phyloP scores from a whole-genome alignment of 1,140 invertebrate genomes.

The Cephus cinctus region DNA sequence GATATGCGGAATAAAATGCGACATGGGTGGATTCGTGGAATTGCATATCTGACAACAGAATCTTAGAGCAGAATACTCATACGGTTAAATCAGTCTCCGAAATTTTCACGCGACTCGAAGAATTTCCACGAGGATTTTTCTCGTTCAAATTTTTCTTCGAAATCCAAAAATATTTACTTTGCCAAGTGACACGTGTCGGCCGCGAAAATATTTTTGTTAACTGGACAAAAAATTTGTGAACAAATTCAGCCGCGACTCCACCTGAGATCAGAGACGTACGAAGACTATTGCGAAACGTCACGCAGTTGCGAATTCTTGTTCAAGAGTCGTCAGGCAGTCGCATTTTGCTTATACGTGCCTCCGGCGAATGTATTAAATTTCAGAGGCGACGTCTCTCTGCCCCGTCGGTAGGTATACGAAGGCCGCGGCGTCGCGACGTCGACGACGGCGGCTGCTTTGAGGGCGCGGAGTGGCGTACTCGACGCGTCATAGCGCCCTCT shows the following conservation, averaged over 20 bases:
- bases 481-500: constrained; percentile 28
- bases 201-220: too few species aligned
- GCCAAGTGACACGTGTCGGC: too few species aligned
- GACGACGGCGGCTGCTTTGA: constrained; percentile 32
- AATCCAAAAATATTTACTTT: too few species aligned
- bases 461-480: constrained; percentile 32
- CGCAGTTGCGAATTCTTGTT: neutral
- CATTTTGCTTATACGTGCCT: constrained; percentile 17
- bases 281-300: constrained; percentile 7
- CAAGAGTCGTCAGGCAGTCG: neutral
- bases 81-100: too few species aligned
- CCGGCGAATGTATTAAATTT: constrained; percentile 33
- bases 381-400: constrained; percentile 21
- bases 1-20: too few species aligned
- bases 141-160: too few species aligned
- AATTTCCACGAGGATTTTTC: too few species aligned
- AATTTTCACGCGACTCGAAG: too few species aligned
- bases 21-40: too few species aligned
- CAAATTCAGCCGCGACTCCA: constrained; percentile 9
- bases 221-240: too few species aligned
- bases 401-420: constrained; percentile 12
- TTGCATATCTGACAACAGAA: too few species aligned
- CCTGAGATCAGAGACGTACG: neutral
- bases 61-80: too few species aligned
- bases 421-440: constrained; percentile 10